phyloP scores from a whole-genome alignment of 2,888 invertebrate species.

The Girardia tigrina region DNA sequence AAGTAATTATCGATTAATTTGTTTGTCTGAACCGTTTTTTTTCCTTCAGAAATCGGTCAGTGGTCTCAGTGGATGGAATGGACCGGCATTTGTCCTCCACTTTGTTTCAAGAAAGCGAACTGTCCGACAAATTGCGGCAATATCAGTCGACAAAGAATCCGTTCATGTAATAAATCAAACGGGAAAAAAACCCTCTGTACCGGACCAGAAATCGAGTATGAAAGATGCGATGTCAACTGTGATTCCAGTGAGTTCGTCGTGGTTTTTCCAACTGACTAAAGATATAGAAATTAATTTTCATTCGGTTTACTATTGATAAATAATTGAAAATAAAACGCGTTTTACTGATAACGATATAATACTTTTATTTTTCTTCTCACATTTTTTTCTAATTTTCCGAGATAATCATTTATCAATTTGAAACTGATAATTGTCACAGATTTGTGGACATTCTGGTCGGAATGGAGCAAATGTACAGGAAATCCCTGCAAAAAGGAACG shows the following conservation, averaged over 20 bases:
- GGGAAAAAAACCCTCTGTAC: background rate
- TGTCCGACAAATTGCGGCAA: background rate
- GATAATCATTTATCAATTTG: too few relatives aligned
- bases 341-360: too few relatives aligned
- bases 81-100: background rate
- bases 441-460: conserved; percentile 15
- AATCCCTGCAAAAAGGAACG: conserved; percentile 1
- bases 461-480: conserved; percentile 23
- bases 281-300: too few relatives aligned
- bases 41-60: background rate
- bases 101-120: background rate
- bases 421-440: too few relatives aligned
- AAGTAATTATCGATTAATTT: too few relatives aligned
- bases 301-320: too few relatives aligned
- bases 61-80: background rate
- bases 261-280: too few relatives aligned
- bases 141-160: background rate
- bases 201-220: background rate
- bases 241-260: conserved; percentile 13
- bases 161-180: background rate
- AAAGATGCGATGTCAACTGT: background rate
- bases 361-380: too few relatives aligned
- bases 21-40: too few relatives aligned
- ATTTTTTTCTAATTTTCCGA: too few relatives aligned
- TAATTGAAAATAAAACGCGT: too few relatives aligned